Evolutionary conservation across 1,140 invertebrate genomes (phyloP), one percentile per base, ranked within the genome.

Genomic region (Tribolium castaneum): DNA sequence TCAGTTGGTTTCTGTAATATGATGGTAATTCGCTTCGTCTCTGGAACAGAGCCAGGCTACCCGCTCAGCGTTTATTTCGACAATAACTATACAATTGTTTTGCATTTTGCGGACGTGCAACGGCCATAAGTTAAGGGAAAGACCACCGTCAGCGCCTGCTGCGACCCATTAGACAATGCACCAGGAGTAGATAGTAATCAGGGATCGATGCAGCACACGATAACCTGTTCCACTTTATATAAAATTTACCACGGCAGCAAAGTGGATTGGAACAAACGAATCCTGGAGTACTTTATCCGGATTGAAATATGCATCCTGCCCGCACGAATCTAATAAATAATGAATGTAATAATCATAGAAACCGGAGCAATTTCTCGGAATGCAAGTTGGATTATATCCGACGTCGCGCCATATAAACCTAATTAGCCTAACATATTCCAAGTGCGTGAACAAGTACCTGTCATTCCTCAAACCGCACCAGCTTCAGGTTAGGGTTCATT

Each of bases 281-380:
- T 73, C 16, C 71, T 52, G 6, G 49, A 13, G 71, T 54, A 51
- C 71, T 73, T 73, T 73, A 73, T 16, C 25, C 34, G 52, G 54
- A 78, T 62, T 70, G 71, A 74, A 78, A 78, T 78, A 75, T 78
- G 59, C 77, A 78, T 49, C 13, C 66, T 35, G 52, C 35, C 50
- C 35, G 72, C 77, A 50, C 59, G 22, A 19, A 45, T 30, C 77
- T 73, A 14, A 78, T 78, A 75, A 75, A 75, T 78, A 75, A 78
- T 78, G 77, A 78, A 78, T 75, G 77, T 75, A 75, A 78, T 78
- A 78, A 78, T 78, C 77, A 78, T 78, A 78, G 77, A 78, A 78
- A 70, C 77, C 56, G 45, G 56, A 30, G 71, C 59, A 76, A 76
- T 76, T 79, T 71, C 73, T 59, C 56, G 78, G 73, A 79, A 79